These are phyloP conservation scores for Drosophila kikkawai DNA, from an alignment of 1,140 invertebrate genomes.

Conservation along the genomic window DNA sequence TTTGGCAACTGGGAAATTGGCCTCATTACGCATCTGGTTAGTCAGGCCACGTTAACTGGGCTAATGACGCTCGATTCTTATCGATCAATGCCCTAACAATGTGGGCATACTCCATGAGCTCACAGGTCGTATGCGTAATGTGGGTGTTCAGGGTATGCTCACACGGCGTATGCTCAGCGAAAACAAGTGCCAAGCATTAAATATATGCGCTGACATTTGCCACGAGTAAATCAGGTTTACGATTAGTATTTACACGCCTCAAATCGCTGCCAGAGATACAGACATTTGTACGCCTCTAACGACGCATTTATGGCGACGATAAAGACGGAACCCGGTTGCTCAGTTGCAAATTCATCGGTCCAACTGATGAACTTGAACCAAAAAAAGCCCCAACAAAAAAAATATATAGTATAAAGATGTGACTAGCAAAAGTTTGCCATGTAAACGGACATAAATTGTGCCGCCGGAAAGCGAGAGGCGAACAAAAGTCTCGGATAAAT, in stretches of 20 bases:
- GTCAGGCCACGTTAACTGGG: constrained; percentile 60
- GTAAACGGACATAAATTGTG: constrained; percentile 68
- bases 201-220: constrained; percentile 5
- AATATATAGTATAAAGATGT: background rate
- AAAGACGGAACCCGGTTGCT: constrained; percentile 18
- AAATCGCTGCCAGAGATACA: constrained; percentile 1
- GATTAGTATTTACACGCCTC: constrained; percentile 27
- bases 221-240: constrained; percentile 23
- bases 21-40: constrained; percentile 37
- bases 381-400: constrained; percentile 25
- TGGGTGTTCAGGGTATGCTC: constrained; percentile 15
- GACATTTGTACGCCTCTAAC: constrained; percentile 14
- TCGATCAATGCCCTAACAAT: constrained; percentile 20
- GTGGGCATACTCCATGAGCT: constrained; percentile 7
- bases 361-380: constrained; percentile 71
- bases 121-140: constrained; percentile 43
- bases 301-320: constrained; percentile 28
- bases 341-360: constrained; percentile 30
- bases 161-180: constrained; percentile 28
- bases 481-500: constrained; percentile 69
- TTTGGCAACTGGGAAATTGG: constrained; percentile 31
- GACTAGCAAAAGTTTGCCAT: constrained; percentile 42
- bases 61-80: constrained; percentile 59
- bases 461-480: constrained; percentile 40
- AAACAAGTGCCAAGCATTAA: constrained; percentile 5